A percentile compares a stretch with the other conserved stretches of the same genome.
These are phyloP conservation scores for Napeogenes sylphis DNA, from an alignment of 2,888 invertebrate species.

Conservation along the genomic window DNA sequence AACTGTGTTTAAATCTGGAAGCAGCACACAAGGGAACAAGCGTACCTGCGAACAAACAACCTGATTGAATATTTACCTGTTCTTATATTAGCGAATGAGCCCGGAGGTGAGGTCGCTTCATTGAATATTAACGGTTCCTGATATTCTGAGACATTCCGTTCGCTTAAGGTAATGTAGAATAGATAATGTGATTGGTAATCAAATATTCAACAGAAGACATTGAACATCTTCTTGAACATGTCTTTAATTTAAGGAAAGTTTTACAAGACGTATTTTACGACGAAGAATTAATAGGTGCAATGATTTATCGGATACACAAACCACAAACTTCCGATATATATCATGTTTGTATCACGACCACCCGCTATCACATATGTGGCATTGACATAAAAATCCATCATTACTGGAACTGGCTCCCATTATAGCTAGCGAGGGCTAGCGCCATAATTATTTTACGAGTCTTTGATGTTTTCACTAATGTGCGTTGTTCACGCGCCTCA, in stretches of 20 bases:
- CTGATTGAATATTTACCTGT: conserved; percentile 25
- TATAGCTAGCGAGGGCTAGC: conserved; percentile 4
- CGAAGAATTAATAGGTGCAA: not conserved
- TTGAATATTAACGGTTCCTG: conserved; percentile 20
- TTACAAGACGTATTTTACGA: not conserved
- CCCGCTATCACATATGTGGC: conserved; percentile 10
- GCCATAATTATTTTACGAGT: conserved; percentile 19
- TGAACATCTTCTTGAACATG: not conserved
- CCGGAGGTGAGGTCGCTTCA: conserved; percentile 16
- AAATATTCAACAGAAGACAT: conserved; percentile 17
- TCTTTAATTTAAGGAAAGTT: not conserved
- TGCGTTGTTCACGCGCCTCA: conserved; percentile 12
- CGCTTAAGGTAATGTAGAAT: conserved; percentile 19
- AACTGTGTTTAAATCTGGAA: not conserved
- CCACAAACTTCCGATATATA: not conserved
- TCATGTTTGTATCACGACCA: conserved; percentile 11
- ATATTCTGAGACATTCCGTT: conserved; percentile 15
- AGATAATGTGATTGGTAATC: conserved; percentile 24
- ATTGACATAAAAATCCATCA: conserved; percentile 14
- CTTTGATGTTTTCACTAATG: conserved; percentile 17
- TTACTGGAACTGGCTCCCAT: conserved; percentile 6
- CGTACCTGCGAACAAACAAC: conserved; percentile 6
- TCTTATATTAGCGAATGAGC: conserved; percentile 23
- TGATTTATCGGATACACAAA: not conserved
- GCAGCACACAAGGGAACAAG: not conserved